These are phyloP conservation scores for Arctocebus calabarensis DNA, from an alignment of 2,797 vertebrate species.

Conservation along the genomic window DNA sequence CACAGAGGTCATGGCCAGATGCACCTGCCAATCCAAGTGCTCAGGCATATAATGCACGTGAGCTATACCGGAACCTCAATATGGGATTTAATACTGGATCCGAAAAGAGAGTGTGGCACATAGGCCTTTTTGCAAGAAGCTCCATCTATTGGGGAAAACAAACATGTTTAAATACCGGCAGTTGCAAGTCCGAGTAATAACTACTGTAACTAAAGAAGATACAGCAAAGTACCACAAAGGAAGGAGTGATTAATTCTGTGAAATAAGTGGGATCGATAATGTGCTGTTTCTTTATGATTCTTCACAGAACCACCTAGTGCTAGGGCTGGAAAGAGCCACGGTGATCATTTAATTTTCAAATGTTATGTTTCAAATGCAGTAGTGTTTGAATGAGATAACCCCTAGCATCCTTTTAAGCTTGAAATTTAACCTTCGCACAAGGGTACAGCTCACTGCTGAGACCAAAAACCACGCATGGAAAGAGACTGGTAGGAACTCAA, in stretches of 20 bases:
- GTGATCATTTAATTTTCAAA: not conserved
- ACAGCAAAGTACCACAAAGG: not conserved
- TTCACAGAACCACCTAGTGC: not conserved
- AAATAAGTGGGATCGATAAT: not conserved
- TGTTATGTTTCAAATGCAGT: not conserved
- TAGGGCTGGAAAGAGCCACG: not conserved
- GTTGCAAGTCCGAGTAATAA: fast-evolving
- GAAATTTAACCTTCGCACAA: not conserved
- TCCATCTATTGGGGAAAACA: not conserved
- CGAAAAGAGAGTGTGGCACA: fast-evolving
- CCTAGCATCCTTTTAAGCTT: not conserved
- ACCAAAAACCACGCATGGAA: not conserved
- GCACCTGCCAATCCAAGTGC: too few species aligned
- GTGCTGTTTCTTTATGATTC: not conserved
- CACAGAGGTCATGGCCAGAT: not conserved
- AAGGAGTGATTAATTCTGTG: too few species aligned
- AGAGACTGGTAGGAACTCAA: not conserved
- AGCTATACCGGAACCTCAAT: not conserved
- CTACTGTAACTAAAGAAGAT: fast-evolving
- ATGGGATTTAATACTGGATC: not conserved
- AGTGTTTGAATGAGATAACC: not conserved
- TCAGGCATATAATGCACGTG: fast-evolving
- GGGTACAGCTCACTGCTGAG: not conserved
- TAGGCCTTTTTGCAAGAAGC: not conserved
- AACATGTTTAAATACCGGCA: not conserved